phyloP scores from a whole-genome alignment of 2,888 invertebrate species.

The Standfussiana lucernea region DNA sequence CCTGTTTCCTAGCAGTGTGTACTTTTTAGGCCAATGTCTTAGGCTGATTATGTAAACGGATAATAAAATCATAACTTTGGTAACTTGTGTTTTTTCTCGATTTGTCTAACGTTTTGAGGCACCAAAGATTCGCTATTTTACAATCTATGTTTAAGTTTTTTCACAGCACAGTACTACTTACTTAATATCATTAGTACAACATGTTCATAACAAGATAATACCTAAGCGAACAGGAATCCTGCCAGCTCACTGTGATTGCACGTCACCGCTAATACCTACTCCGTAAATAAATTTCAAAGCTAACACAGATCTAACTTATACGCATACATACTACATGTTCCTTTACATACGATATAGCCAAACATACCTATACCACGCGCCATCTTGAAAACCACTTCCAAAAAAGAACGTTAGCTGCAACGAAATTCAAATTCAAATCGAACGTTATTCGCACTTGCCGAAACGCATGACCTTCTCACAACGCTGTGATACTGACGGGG shows the following conservation, averaged over 20 bases:
- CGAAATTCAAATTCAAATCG: slow-evolving; percentile 70
- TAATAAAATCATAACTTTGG: background rate
- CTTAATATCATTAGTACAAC: background rate
- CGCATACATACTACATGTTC: background rate
- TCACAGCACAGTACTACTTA: background rate
- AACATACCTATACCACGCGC: slow-evolving; percentile 44
- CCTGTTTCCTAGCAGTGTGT: background rate
- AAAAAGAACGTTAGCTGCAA: slow-evolving; percentile 64
- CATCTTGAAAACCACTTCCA: slow-evolving; percentile 64
- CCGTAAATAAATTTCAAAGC: background rate
- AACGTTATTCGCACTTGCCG: slow-evolving; percentile 81
- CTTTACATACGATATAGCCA: slow-evolving; percentile 15
- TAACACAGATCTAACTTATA: slow-evolving; percentile 5
- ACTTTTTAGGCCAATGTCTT: background rate
- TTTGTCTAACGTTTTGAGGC: background rate
- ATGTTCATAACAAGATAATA: background rate
- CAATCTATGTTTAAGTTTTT: background rate
- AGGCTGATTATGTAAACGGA: background rate
- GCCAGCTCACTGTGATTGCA: background rate
- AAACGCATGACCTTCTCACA: slow-evolving; percentile 87
- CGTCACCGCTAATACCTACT: background rate
- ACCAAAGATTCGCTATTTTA: background rate
- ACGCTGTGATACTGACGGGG: slow-evolving; percentile 81
- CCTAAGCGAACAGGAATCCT: background rate
- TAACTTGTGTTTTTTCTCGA: background rate